phyloP scores from a whole-genome alignment of 2,888 invertebrate species.

The Lepeophtheirus nordmannii region DNA sequence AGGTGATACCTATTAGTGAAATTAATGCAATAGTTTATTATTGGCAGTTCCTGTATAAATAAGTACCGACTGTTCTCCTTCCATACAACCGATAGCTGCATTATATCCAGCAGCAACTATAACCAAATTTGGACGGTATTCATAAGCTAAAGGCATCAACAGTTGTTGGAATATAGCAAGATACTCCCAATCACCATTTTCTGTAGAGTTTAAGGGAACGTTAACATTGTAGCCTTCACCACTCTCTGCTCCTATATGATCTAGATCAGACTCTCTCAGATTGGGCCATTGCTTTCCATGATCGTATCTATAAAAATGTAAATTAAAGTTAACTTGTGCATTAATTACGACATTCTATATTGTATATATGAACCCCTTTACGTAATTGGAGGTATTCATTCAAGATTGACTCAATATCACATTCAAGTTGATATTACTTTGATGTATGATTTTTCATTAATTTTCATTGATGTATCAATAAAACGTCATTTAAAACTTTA shows the following conservation, averaged over 20 bases:
- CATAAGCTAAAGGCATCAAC: slow-evolving; percentile 34
- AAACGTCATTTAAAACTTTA: too few species aligned
- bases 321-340: too few species aligned
- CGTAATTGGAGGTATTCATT: too few species aligned
- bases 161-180: slow-evolving; percentile 37
- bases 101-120: slow-evolving; percentile 38
- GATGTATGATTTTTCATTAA: too few species aligned
- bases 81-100: slow-evolving; percentile 38
- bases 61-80: slow-evolving; percentile 30
- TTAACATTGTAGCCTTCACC: slow-evolving; percentile 40
- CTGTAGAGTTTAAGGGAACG: slow-evolving; percentile 39
- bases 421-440: too few species aligned
- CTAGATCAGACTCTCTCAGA: slow-evolving; percentile 38
- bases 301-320: slow-evolving; percentile 37
- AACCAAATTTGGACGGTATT: slow-evolving; percentile 37
- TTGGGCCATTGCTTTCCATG: slow-evolving; percentile 41
- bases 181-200: slow-evolving; percentile 39
- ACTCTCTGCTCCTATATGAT: slow-evolving; percentile 35
- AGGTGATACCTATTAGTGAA: slow-evolving; percentile 36
- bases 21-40: background rate
- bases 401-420: too few species aligned
- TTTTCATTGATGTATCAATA: too few species aligned
- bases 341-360: too few species aligned
- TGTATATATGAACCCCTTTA: too few species aligned
- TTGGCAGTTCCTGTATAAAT: too few species aligned